Base-by-base conservation (phyloP, 2,113 vertebrate genomes). In the Dicaeum eximium region DNA sequence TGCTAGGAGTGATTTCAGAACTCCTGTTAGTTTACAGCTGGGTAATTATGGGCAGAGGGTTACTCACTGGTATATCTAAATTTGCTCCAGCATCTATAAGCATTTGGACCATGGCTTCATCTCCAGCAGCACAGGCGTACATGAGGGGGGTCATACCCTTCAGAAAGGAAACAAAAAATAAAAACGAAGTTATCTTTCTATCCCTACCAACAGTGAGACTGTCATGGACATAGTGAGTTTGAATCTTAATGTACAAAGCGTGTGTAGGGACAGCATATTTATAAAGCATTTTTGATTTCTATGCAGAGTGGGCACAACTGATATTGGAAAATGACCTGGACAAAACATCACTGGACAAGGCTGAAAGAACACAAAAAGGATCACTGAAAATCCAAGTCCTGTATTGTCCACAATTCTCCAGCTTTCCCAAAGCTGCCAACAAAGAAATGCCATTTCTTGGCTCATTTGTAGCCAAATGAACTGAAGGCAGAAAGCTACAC, bases 81-180 rank as follows among this genome's bases (percentile, higher is more conserved):
- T 99, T 99, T 57, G 99, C 99, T 62, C 99, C 99, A 1, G 99
- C 99, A 44, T 99, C 98, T 96, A 99, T 99, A 92, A 99, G 90
- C 99, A 99, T 99, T 97, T 99, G 99, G 81, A 99, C 99, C 95
- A 99, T 98, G 51, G 99, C 99, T 94, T 99, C 99, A 15, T 99
- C 99, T 96, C 99, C 99, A 48, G 99, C 98, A 53, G 99, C 98
- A 48, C 99, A 99, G 94, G 99, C 99, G 0, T 99, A 99, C 99
- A 99, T 99, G 45, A 99, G 98, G 0, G 99, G 99, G 15, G 99
- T 99, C 99, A 99, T 99, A 24, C 99, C 99, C 99, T 99, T 78
- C 3, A 25, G 50, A 69, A 73, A 89, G 12, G 24, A 53, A 51
- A 64, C 4, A 50, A 37, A 44, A 54, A 75, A 44, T 20, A 23